These are phyloP conservation scores for Papilio aristodemus DNA, from an alignment of 1,140 invertebrate genomes.

Conservation along the genomic window DNA sequence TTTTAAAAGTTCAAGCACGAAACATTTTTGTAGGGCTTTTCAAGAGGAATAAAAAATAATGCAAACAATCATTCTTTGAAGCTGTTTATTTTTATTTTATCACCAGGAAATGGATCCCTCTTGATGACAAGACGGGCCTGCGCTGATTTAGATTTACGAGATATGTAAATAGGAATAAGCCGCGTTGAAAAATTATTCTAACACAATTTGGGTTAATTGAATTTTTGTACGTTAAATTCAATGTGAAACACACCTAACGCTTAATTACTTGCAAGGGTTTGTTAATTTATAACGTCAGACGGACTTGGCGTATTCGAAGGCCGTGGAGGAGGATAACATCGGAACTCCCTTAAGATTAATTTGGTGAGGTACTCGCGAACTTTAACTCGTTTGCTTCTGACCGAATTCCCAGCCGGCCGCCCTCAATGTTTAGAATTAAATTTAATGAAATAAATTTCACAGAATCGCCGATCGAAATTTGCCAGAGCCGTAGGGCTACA, in stretches of 20 bases:
- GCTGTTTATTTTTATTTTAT: slow-evolving; percentile 38
- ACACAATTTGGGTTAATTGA: slow-evolving; percentile 71
- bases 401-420: slow-evolving; percentile 69
- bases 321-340: slow-evolving; percentile 69
- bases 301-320: slow-evolving; percentile 64
- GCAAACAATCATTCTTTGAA: slow-evolving; percentile 31
- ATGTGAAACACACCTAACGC: slow-evolving; percentile 68
- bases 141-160: slow-evolving; percentile 56
- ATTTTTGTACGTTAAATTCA: slow-evolving; percentile 71
- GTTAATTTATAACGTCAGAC: slow-evolving; percentile 75
- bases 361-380: slow-evolving; percentile 71
- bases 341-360: slow-evolving; percentile 80
- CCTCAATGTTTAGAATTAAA: slow-evolving; percentile 74
- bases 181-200: slow-evolving; percentile 60
- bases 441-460: slow-evolving; percentile 77
- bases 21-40: slow-evolving; percentile 23
- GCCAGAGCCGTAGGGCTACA: slow-evolving; percentile 39
- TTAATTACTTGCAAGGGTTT: slow-evolving; percentile 74
- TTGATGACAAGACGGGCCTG: slow-evolving; percentile 41
- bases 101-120: slow-evolving; percentile 40
- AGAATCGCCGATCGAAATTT: slow-evolving; percentile 66
- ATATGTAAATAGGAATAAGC: slow-evolving; percentile 57
- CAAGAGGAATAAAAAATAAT: slow-evolving; percentile 26
- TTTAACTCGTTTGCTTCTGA: slow-evolving; percentile 77
- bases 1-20: background rate